Conservation (phyloP, 2,888 invertebrate species). For the Dryadula phaetusa region DNA sequence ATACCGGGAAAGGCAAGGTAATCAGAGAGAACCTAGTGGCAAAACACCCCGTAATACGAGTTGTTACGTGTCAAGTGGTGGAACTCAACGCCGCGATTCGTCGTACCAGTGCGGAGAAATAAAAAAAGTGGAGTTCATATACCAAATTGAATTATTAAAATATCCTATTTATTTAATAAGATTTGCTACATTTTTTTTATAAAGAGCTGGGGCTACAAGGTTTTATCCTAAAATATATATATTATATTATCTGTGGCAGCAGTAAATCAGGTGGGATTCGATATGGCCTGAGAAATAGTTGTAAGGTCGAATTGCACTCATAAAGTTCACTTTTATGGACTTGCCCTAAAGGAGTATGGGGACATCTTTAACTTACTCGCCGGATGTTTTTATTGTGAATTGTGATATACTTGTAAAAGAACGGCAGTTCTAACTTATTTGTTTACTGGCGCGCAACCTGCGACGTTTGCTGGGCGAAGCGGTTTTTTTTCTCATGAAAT, state of each 20-base stretch:
- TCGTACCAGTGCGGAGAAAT: too few species aligned
- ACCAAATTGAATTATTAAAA: too few species aligned
- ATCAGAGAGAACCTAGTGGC: too few species aligned
- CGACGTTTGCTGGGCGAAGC: not conserved
- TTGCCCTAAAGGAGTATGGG: slow-evolving; percentile 31
- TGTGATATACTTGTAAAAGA: slow-evolving; percentile 11
- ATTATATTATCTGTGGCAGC: slow-evolving; percentile 35
- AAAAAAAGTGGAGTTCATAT: too few species aligned
- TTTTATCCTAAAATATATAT: slow-evolving; percentile 9
- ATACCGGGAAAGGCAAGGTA: too few species aligned
- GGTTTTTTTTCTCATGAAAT: not conserved
- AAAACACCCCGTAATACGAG: too few species aligned
- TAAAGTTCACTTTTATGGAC: slow-evolving; percentile 44
- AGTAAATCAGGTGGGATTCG: slow-evolving; percentile 44
- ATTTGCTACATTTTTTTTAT: not conserved
- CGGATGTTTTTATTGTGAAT: slow-evolving; percentile 24
- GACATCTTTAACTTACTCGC: slow-evolving; percentile 25
- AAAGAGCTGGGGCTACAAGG: slow-evolving; percentile 4
- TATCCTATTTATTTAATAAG: too few species aligned
- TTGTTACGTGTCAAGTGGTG: too few species aligned
- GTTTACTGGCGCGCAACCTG: slow-evolving; percentile 11
- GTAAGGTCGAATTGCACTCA: slow-evolving; percentile 43
- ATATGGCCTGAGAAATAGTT: slow-evolving; percentile 43
- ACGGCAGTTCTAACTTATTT: slow-evolving; percentile 17
- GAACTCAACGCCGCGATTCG: too few species aligned